phyloP scores from a whole-genome alignment of 2,113 vertebrate genomes.

The Pseudorhombus dupliciocellatus region DNA sequence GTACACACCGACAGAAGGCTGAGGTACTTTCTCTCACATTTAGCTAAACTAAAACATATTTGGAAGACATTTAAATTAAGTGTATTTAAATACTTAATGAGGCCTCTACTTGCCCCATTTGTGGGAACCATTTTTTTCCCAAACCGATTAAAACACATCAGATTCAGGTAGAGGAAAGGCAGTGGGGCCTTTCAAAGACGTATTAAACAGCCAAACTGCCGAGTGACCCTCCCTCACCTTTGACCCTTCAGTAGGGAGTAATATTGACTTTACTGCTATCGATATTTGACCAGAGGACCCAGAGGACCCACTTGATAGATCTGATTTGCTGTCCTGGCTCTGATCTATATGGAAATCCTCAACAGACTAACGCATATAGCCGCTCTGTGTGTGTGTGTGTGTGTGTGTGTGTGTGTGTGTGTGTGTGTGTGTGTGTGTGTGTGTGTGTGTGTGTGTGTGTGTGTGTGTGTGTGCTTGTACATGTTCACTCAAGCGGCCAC shows the following conservation, averaged over 20 bases:
- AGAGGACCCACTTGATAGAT: conserved; percentile 56
- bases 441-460: conserved; percentile 1
- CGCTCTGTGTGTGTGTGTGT: neutral
- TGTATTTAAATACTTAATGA: neutral
- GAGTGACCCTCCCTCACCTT: conserved; percentile 49
- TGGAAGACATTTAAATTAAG: too few species aligned
- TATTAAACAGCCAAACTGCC: conserved; percentile 57
- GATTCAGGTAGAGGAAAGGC: conserved; percentile 24
- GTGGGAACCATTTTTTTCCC: too few species aligned
- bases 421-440: neutral
- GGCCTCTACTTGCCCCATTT: neutral
- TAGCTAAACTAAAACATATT: too few species aligned
- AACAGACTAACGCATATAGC: neutral
- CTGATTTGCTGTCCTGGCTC: conserved; percentile 38
- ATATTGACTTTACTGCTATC: conserved; percentile 58
- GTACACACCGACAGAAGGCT: too few species aligned
- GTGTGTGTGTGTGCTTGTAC: neutral
- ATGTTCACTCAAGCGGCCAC: neutral
- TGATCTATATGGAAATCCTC: conserved; percentile 59
- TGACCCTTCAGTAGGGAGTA: conserved; percentile 41
- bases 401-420: conserved; percentile 8
- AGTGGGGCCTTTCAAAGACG: conserved; percentile 34
- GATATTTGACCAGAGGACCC: conserved; percentile 53
- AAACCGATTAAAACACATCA: too few species aligned
- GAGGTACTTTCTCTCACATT: too few species aligned